Evolutionary conservation across 2,888 invertebrate genomes (phyloP), one percentile per base, ranked within the genome.

Genomic region (Gisinianus flammeolus): DNA sequence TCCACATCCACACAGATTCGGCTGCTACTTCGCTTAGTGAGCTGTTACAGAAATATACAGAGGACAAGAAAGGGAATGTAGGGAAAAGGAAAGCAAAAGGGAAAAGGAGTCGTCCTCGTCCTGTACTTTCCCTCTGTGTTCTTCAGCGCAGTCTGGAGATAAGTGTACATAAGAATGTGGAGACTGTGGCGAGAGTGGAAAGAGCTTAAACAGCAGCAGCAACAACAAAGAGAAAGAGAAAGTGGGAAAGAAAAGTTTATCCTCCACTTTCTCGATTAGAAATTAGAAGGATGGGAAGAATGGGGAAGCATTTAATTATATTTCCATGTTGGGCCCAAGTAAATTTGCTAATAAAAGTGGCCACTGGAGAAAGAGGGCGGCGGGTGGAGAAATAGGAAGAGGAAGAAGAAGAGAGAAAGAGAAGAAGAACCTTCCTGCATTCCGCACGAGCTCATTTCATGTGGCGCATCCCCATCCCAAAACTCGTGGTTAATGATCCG

Each of bases 401-500:
- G 8, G 1, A 58, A n/a, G 24, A n/a, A 58, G 24, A 24, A 58
- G 22, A 58, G 58, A 2, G 22, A n/a, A 58, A 58, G 58, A 58
- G 19, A 22, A n/a, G 26, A 62, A 6, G 62, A 44, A 19, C 12
- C 16, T 44, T 44, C 19, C 12, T 35, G 62, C 62, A 62, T 73
- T 78, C 64, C 35, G 62, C 74, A 78, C 74, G 73, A 70, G 44
- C 69, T 62, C 73, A 74, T 69, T 78, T 78, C 62, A 74, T 74
- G 62, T 73, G 35, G 78, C 52, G 74, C 79, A 80, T 80, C 78
- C 78, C 44, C 69, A 76, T 64, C 62, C 44, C 77, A 77, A 72
- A 69, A 75, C 75, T 76, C 76, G 79, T 72, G 80, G 80, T 79
- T 79, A 80, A 72, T 71, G 68, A 35, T 75, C 67, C 56, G 24